Conservation (phyloP, 2,113 vertebrate species). For the Callipepla californica region DNA sequence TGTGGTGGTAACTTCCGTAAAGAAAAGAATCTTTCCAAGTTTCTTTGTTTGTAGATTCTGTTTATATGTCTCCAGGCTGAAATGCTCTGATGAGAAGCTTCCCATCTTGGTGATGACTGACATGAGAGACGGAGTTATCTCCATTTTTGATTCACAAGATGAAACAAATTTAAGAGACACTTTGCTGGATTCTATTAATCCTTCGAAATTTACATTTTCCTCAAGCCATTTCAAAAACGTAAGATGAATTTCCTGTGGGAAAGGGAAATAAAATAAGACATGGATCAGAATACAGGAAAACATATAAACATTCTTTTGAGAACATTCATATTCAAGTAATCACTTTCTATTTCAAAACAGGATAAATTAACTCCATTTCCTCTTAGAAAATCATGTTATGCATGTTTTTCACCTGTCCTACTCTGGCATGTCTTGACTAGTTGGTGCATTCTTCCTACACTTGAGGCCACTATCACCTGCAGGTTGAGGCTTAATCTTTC, state of each 20-base stretch:
- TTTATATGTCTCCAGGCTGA: conserved; percentile 83
- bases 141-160: conserved; percentile 38
- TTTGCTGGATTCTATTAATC: conserved; percentile 78
- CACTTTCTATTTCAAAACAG: neutral
- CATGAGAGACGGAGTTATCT: conserved; percentile 66
- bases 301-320: fast-evolving
- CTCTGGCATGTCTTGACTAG: neutral
- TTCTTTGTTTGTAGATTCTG: conserved; percentile 82
- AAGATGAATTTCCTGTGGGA: conserved; percentile 65
- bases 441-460: neutral
- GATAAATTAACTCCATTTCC: neutral
- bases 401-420: neutral
- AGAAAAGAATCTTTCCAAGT: conserved; percentile 87
- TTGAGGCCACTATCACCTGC: fast-evolving
- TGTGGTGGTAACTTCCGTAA: conserved; percentile 83
- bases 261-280: neutral
- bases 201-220: conserved; percentile 67
- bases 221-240: conserved; percentile 81
- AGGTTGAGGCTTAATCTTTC: neutral
- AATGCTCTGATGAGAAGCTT: conserved; percentile 77
- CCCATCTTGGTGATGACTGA: conserved; percentile 79
- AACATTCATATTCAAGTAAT: neutral
- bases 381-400: neutral
- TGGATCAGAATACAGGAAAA: neutral
- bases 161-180: conserved; percentile 80